Conservation (phyloP, 1,140 invertebrate species). For the Oscheius sp. region DNA sequence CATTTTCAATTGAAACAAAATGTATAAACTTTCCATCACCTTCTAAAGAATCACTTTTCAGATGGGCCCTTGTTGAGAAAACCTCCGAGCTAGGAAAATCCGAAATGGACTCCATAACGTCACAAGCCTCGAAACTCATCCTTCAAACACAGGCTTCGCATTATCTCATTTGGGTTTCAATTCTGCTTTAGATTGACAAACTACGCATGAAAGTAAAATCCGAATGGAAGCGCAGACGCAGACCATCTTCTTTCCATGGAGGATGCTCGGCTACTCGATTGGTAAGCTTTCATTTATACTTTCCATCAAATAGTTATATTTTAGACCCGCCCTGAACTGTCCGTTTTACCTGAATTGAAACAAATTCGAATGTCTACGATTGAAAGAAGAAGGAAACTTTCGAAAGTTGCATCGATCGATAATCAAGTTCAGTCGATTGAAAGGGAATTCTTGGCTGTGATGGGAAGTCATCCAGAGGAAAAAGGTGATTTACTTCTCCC, state of each 20-base stretch:
- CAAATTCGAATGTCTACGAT: background rate
- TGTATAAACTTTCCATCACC: too few species aligned
- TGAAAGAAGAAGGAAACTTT: background rate
- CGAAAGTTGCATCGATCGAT: background rate
- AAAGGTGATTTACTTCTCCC: too few species aligned
- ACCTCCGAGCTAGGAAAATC: background rate
- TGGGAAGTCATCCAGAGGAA: background rate
- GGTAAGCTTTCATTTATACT: too few species aligned
- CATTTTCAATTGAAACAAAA: too few species aligned
- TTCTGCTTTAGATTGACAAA: constrained; percentile 9
- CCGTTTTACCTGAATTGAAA: background rate
- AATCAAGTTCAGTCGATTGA: background rate
- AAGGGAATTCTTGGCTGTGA: background rate
- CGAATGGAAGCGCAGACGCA: background rate
- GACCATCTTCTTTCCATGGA: background rate
- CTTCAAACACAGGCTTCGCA: too few species aligned
- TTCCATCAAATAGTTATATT: too few species aligned
- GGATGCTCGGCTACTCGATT: too few species aligned
- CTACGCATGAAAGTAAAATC: constrained; percentile 14
- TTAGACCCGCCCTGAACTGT: too few species aligned
- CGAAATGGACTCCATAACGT: background rate
- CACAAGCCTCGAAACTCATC: background rate
- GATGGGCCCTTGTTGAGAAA: background rate
- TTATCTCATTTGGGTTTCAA: too few species aligned
- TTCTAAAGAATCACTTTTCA: too few species aligned